phyloP scores from a whole-genome alignment of 1,140 invertebrate species.

The Apis laboriosa region DNA sequence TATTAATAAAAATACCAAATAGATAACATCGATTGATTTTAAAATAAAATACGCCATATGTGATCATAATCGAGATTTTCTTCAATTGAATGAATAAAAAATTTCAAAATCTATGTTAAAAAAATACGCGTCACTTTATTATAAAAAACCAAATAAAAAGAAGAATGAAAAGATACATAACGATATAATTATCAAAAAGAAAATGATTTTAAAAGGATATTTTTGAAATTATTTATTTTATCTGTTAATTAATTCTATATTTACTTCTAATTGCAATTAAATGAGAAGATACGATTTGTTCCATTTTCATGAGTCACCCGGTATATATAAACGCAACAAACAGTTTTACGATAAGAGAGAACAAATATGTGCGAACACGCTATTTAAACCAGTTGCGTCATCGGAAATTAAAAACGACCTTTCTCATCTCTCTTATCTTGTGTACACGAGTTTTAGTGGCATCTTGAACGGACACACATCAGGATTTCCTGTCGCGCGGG shows the following conservation, averaged over 20 bases:
- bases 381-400: constrained; percentile 10
- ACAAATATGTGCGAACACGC: background rate
- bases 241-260: background rate
- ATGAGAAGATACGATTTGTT: background rate
- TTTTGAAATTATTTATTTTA: background rate
- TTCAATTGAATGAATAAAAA: too few relatives aligned
- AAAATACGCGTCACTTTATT: too few relatives aligned
- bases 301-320: background rate
- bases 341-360: background rate
- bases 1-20: background rate
- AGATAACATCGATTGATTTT: too few relatives aligned
- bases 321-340: background rate
- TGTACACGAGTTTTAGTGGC: background rate
- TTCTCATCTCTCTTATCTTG: background rate
- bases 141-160: too few relatives aligned
- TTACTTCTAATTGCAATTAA: background rate
- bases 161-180: too few relatives aligned
- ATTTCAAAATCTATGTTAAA: too few relatives aligned
- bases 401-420: constrained; percentile 5
- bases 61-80: too few relatives aligned
- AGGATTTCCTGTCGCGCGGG: background rate
- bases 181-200: background rate
- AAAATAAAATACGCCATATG: too few relatives aligned
- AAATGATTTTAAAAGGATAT: too few relatives aligned
- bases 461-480: background rate